Conservation (phyloP, 2,113 vertebrate genomes). For the Hemicordylus capensis region DNA sequence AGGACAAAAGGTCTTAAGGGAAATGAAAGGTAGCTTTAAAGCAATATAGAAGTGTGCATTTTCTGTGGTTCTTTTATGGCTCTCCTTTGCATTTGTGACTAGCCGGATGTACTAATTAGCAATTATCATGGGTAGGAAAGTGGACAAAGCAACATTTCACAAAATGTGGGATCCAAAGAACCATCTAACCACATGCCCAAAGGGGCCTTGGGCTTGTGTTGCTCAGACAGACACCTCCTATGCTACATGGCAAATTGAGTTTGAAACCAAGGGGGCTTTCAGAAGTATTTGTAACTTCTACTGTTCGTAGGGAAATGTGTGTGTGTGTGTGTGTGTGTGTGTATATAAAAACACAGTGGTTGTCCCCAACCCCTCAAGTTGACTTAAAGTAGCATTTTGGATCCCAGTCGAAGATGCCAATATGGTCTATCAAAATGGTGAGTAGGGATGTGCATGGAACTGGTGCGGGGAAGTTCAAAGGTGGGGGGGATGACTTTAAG, state of each 20-base stretch:
- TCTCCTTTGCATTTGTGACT: not conserved
- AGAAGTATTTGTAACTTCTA: not conserved
- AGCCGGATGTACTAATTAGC: not conserved
- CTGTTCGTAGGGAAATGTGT: not conserved
- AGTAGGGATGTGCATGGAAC: no score
- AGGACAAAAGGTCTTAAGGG: not conserved
- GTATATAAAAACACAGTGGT: not conserved
- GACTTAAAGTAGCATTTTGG: not conserved
- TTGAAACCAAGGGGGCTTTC: not conserved
- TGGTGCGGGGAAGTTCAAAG: no score
- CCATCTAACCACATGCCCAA: not conserved
- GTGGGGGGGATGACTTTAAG: no score
- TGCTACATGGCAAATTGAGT: not conserved
- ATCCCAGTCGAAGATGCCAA: not conserved
- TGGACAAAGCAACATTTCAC: not conserved
- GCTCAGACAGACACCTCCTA: not conserved
- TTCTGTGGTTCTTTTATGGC: not conserved
- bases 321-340: no score
- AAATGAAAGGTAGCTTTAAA: not conserved
- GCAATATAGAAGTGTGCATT: rapidly evolving
- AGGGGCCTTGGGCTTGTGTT: not conserved
- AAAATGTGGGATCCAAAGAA: not conserved
- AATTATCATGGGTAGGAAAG: not conserved
- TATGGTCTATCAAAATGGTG: not conserved
- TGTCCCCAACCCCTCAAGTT: not conserved